These are phyloP conservation scores for Melanitta fusca DNA, from an alignment of 2,797 vertebrate genomes.

Conservation along the genomic window DNA sequence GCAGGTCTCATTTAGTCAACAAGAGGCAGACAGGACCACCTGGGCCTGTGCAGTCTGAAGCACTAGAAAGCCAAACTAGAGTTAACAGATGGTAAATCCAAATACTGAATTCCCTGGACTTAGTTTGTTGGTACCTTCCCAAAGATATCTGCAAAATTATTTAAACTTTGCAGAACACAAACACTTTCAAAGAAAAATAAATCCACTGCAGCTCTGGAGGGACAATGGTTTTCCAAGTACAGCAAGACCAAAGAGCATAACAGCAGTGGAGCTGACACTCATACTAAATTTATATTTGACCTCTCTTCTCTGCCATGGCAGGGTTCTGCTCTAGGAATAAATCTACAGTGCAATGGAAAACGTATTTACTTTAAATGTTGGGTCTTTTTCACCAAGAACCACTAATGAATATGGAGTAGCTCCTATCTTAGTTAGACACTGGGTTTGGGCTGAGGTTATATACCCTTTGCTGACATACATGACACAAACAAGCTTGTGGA, in stretches of 20 bases:
- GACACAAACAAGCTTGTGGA: not conserved
- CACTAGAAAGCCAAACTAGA: not conserved
- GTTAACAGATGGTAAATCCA: not conserved
- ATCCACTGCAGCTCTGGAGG: not conserved
- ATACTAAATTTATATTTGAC: not conserved
- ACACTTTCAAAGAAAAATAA: constrained; percentile 3
- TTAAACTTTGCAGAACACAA: not conserved
- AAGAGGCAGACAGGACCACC: not conserved
- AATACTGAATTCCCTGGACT: not conserved
- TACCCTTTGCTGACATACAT: not conserved
- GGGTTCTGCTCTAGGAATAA: not conserved
- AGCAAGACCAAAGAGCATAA: not conserved
- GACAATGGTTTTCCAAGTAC: not conserved
- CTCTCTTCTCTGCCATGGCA: not conserved
- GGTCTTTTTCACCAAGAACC: not conserved
- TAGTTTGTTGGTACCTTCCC: not conserved
- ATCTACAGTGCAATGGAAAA: not conserved
- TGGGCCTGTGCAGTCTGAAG: not conserved
- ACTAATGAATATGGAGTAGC: not conserved
- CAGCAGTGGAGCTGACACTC: not conserved
- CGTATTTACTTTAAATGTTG: not conserved
- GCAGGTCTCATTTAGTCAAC: not conserved
- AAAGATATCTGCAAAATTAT: constrained; percentile 18
- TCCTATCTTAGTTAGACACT: not conserved
- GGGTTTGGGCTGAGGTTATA: not conserved